These are phyloP conservation scores for Scytalopus superciliaris DNA, from an alignment of 2,113 vertebrate species.

Conservation along the genomic window DNA sequence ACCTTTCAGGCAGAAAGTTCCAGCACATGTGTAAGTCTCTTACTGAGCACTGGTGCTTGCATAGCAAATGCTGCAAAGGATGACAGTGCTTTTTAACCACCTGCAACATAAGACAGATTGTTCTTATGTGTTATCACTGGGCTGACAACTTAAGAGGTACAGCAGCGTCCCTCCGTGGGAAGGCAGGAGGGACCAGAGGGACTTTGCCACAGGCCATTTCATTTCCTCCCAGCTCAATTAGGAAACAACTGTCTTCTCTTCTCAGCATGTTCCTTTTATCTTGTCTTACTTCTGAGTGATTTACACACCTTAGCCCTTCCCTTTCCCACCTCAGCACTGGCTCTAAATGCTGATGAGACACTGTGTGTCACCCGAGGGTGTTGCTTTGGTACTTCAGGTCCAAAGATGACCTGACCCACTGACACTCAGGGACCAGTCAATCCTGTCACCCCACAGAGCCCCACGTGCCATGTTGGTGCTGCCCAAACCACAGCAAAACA, in stretches of 20 bases:
- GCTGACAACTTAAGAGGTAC: background rate
- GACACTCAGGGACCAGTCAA: background rate
- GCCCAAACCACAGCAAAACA: background rate
- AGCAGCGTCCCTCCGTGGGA: background rate
- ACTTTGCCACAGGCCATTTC: background rate
- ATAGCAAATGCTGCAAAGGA: background rate
- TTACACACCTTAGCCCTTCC: background rate
- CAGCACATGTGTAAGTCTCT: background rate
- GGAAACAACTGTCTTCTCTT: background rate
- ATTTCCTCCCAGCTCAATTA: background rate
- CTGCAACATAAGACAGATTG: background rate
- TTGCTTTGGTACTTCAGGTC: background rate
- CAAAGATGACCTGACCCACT: background rate
- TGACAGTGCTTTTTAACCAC: background rate
- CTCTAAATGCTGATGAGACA: background rate
- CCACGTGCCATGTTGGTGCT: background rate
- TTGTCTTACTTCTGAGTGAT: slow-evolving; percentile 5
- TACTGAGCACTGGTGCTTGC: background rate
- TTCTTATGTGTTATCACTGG: background rate
- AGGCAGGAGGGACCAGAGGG: background rate
- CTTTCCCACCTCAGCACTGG: background rate
- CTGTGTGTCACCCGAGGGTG: background rate
- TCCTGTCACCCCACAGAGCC: background rate
- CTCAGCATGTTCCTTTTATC: background rate
- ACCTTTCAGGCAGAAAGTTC: background rate